Evolutionary conservation across 2,797 vertebrate genomes (phyloP), one percentile per base, ranked within the genome.

Genomic region (Danionella dracula): DNA sequence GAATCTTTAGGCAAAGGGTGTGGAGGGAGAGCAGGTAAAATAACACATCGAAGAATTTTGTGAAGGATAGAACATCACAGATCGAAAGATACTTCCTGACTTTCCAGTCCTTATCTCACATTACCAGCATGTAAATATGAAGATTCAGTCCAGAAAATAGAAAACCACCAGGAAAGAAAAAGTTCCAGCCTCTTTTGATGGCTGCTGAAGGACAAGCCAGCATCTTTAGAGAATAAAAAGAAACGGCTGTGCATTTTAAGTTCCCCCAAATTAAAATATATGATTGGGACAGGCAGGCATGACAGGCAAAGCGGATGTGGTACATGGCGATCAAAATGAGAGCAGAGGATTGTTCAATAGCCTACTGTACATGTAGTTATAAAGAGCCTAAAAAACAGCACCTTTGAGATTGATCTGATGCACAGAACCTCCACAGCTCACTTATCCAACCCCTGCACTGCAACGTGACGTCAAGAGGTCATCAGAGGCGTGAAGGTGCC

Each of bases 211-310:
- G 76, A 74, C 78, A 69, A 79, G 77, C 75, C 76, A 74, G 81
- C 75, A 82, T 82, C 74, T 76, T 45, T 60, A 79, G 79, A 34
- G 13, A 8, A 8, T 15, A 32, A 50, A 34, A 41, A 53, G 80
- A 76, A 65, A 81, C 85, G 80, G 79, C 85, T 84, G 82, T 87
- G 88, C 88, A 87, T 90, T 88, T 89, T 86, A 84, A 81, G 81
- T 84, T 87, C 86, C 75, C 81, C 80, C 80, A 72, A 82, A 84
- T 77, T 75, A 70, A 85, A 79, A 84, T 77, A 83, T 78, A 64
- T 61, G 79, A 57, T 41, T 16, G 54, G 70, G 77, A 77, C 78
- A 50, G 50, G 67, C 78, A 83, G 71, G 59, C 70, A 81, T 80
- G 75, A 83, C 66, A 77, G 68, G 78, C 82, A 66, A 48, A 83